Percentiles rank a stretch among this genome's conserved stretches.
phyloP scores from a whole-genome alignment of 2,797 vertebrate genomes.

The Enteromius thamalakanensis region DNA sequence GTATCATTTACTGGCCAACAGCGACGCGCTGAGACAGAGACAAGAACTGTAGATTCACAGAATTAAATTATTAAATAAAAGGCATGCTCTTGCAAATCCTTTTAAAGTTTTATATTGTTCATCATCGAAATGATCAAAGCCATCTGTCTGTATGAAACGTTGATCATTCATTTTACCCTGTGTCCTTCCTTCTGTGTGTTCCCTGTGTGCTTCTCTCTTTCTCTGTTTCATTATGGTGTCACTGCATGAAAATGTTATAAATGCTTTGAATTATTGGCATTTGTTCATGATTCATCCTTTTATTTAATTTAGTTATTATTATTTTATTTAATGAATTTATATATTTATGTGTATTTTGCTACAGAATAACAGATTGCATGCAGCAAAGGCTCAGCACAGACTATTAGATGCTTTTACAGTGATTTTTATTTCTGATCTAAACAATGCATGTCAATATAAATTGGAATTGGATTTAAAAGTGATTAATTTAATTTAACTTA shows the following conservation, averaged over 20 bases:
- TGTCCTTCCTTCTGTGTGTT: neutral
- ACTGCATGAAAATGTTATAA: neutral
- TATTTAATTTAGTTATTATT: too few species aligned
- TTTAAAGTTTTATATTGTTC: neutral
- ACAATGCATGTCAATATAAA: neutral
- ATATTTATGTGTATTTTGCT: neutral
- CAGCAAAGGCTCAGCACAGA: neutral
- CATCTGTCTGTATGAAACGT: neutral
- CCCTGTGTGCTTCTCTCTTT: neutral
- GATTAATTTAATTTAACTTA: neutral
- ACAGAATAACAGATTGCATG: neutral
- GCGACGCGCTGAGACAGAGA: constrained; percentile 67
- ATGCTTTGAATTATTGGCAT: neutral
- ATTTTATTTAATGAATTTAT: neutral
- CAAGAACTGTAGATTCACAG: neutral
- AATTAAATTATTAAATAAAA: neutral
- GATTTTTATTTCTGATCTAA: neutral
- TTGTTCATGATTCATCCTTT: too few species aligned
- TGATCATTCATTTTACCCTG: neutral
- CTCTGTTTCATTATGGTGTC: neutral
- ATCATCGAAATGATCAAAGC: neutral
- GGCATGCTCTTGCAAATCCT: neutral
- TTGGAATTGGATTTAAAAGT: neutral
- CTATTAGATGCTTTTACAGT: neutral
- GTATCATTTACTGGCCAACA: constrained; percentile 66